Evolutionary conservation across 2,797 vertebrate species (phyloP).

Genomic region (Gallirallus australis): DNA sequence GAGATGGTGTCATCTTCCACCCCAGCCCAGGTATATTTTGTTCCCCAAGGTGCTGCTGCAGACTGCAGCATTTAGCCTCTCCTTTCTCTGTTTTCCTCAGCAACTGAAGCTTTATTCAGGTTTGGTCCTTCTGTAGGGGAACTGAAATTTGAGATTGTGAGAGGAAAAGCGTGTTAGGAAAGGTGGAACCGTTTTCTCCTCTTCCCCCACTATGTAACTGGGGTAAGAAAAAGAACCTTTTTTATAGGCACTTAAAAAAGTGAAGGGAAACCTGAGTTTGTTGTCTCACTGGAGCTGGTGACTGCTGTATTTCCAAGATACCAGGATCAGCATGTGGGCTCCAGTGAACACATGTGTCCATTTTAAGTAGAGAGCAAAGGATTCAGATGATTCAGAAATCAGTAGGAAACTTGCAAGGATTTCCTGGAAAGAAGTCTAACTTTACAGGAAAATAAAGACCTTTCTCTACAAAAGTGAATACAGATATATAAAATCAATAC

Average conservation of each 20-base stretch:
- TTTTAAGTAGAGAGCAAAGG: not conserved
- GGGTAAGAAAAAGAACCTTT: not conserved
- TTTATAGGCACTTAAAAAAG: not conserved
- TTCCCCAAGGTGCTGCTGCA: not conserved
- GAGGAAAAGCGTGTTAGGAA: not conserved
- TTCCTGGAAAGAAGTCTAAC: not conserved
- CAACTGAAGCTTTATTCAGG: not conserved
- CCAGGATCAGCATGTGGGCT: not conserved
- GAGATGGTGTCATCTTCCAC: not conserved
- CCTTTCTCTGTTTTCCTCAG: not conserved
- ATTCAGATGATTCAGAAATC: not conserved
- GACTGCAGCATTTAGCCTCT: not conserved
- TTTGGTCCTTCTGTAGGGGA: not conserved
- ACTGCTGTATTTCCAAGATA: not conserved
- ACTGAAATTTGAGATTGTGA: not conserved
- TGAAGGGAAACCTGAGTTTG: not conserved
- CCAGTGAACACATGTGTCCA: no score
- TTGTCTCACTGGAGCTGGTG: not conserved
- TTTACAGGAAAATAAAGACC: not conserved
- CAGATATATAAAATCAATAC: not conserved
- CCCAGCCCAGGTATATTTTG: not conserved
- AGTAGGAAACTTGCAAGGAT: not conserved
- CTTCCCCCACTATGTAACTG: not conserved
- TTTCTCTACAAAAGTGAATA: not conserved
- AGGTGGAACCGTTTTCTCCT: not conserved